Evolutionary conservation across 2,888 invertebrate genomes (phyloP), one percentile per base, ranked within the genome.

Genomic region (Gastrophysa polygoni): DNA sequence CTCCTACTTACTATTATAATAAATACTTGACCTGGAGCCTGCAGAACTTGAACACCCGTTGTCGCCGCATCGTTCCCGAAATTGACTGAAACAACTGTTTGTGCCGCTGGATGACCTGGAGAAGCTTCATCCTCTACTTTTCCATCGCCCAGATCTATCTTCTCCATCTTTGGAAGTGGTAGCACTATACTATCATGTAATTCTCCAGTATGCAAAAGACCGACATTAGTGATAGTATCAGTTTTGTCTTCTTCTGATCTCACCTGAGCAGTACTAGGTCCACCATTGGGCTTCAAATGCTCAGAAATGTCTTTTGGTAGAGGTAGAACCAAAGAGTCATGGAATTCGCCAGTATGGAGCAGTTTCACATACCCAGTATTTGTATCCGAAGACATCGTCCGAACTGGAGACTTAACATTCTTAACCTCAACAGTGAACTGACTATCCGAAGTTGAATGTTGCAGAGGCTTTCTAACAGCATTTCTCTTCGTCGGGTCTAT

Each of bases 191-290:
- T 75, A 69, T 86, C 86, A 70, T 86, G 86, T 67, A 84, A 83
- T 73, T 86, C 86, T 34, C 85, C 82, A n/a, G 83, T 83, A 73
- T 85, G 84, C 62, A 83, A 67, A 61, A 86, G 48, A 11, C 66
- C 62, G 28, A 34, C 48, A 14, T 50, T 59, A 14, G 63, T 49
- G 1, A 63, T 43, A 6, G 51, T 28, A n/a, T 46, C 28, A 16
- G 32, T 34, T 5, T 20, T 18, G 3, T 21, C 38, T 34, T 38
- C 38, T n/a, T 38, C 10, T n/a, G 34, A 34, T 8, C 34, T 55
- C 16, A 3, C 20, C 18, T 38, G 38, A 2, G 24, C 58, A 50
- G 20, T 8, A 34, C 8, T 32, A n/a, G 7, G 6, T 50, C 46
- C 52, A 8, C 38, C 21, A 18, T 38, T 43, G 49, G 16, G 46